Evolutionary conservation across 2,113 vertebrate genomes (phyloP).

Genomic region (Leptosomus discolor): DNA sequence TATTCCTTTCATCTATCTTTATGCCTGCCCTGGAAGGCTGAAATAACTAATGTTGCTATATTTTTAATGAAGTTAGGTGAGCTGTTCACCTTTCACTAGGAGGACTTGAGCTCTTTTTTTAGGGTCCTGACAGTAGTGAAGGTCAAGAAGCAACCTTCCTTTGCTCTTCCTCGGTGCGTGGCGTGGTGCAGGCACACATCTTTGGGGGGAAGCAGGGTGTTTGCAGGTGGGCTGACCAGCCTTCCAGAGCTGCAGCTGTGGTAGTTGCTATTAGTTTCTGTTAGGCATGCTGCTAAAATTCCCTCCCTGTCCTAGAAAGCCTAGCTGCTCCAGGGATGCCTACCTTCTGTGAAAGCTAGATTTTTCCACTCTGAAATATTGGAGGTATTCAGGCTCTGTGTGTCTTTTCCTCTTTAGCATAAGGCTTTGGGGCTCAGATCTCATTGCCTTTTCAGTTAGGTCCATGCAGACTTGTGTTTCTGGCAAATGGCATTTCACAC

Average conservation of each 20-base stretch:
- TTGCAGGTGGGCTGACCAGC: background rate
- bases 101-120: background rate
- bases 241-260: background rate
- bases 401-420: background rate
- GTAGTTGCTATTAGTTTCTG: background rate
- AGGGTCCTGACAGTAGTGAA: background rate
- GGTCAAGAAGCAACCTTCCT: background rate
- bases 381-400: background rate
- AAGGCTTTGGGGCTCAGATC: background rate
- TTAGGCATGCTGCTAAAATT: background rate
- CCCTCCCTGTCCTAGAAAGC: background rate
- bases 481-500: background rate
- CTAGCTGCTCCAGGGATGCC: background rate
- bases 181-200: rapidly evolving
- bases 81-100: background rate
- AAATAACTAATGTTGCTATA: background rate
- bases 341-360: background rate
- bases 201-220: background rate
- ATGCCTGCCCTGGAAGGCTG: conserved; percentile 28
- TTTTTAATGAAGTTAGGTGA: conserved; percentile 41
- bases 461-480: background rate
- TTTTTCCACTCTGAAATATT: background rate
- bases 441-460: background rate
- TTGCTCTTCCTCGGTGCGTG: background rate
- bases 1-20: conserved; percentile 59